Base-by-base conservation (phyloP, 2,797 vertebrate genomes). In the Anguilla pacifica region DNA sequence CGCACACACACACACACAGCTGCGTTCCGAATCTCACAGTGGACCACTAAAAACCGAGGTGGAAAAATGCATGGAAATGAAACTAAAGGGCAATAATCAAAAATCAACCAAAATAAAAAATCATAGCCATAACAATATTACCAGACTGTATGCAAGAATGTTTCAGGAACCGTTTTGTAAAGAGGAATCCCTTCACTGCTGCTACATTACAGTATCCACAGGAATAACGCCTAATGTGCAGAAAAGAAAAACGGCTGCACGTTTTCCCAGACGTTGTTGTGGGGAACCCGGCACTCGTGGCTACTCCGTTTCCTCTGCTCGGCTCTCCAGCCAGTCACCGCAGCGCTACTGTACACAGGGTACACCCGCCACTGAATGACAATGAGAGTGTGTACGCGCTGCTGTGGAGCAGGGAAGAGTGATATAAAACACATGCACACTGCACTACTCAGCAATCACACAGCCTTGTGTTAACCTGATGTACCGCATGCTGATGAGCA, bases 1-100 rank as follows among this genome's bases (percentile, higher is more conserved):
- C 85, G 79, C 88, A 72, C 81, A 84, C 72, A 72, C 57, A 85
- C 2, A 35, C 55, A 49, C 55, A 59, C n/a, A 84, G 10, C 31
- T 22, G 74, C 70, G 49, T 55, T 22, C 67, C 17, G 7, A 17
- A 81, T 9, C 39, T 81, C 77, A 81, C 77, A 46, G 77, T 81
- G 74, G 74, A 46, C 6, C 46, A 51, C 7, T 25, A 49, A 46
- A 82, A 82, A 19, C 11, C 17, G 15, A 19, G 43, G 17, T 43
- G 43, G 31, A 10, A 51, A 51, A 51, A 51, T 2, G 22, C 7
- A 13, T n/a, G 10, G 35, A 77, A 51, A 82, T 22, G n/a, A 25
- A 82, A 49, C 1, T 10, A 9, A 22, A 39, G 9, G 51, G 43
- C 22, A 67, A n/a, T 4, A n/a, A 67, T 67, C 64, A 67, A 67